Conservation (phyloP, 2,797 vertebrate species). For the Otolemur crassicaudatus region DNA sequence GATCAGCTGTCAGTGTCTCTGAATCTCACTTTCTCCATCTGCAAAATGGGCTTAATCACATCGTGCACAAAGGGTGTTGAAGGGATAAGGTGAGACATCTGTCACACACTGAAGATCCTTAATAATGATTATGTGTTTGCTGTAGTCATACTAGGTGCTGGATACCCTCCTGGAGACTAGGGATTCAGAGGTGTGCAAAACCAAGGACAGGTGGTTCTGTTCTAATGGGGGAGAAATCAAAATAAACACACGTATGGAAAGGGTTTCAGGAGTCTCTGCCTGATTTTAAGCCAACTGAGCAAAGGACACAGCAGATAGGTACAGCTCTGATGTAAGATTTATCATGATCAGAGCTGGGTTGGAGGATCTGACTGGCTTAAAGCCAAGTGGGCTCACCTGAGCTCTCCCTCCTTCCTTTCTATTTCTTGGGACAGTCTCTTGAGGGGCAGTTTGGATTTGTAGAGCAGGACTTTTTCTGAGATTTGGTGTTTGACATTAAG, state of each 20-base stretch:
- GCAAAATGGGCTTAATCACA: not conserved
- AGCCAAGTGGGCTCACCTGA: too few relatives aligned
- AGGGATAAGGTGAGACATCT: not conserved
- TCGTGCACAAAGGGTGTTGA: not conserved
- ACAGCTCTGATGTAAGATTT: too few relatives aligned
- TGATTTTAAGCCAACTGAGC: not conserved
- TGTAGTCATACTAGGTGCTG: not conserved
- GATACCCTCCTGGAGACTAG: not conserved
- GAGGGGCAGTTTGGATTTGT: not conserved
- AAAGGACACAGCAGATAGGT: not conserved
- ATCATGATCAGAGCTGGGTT: not conserved
- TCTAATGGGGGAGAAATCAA: not conserved
- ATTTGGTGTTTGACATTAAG: not conserved
- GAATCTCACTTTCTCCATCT: not conserved
- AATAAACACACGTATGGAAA: not conserved
- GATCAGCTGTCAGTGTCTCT: not conserved
- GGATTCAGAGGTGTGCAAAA: not conserved
- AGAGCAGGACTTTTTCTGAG: not conserved
- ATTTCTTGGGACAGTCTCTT: not conserved
- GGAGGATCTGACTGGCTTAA: not conserved
- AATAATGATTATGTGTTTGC: not conserved
- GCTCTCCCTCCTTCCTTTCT: not conserved
- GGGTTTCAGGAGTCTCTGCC: not conserved
- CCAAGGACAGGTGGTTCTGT: not conserved
- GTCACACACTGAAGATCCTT: not conserved